Evolutionary conservation across 2,888 invertebrate genomes (phyloP).

Genomic region (Meteorus cinctellus): DNA sequence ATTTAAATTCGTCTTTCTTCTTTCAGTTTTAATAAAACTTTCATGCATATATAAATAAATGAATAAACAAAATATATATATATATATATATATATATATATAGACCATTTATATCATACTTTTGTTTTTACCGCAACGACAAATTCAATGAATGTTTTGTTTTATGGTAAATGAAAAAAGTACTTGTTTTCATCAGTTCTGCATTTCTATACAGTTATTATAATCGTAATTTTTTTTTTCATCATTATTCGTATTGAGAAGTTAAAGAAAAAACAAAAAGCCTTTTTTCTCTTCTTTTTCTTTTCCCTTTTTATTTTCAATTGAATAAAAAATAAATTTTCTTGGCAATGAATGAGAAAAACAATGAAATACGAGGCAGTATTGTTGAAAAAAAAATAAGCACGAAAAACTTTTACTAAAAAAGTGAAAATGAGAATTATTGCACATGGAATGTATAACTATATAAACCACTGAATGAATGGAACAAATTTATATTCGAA

Average conservation of each 20-base stretch:
- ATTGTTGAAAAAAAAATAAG: no score
- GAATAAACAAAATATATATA: no score
- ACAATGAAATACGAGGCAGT: not conserved
- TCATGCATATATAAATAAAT: no score
- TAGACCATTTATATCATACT: not conserved
- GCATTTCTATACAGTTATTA: not conserved
- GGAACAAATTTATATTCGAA: not conserved
- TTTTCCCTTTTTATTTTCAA: not conserved
- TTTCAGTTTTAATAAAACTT: no score
- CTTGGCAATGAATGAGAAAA: not conserved
- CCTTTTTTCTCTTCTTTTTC: not conserved
- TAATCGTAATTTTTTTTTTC: not conserved
- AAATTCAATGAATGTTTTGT: not conserved
- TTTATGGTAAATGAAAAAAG: not conserved
- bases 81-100: not conserved
- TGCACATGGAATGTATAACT: not conserved
- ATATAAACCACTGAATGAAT: not conserved
- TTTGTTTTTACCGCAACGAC: conserved; percentile 14
- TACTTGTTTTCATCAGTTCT: not conserved
- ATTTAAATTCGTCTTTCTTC: no score
- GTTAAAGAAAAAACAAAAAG: not conserved
- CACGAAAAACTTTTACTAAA: not conserved
- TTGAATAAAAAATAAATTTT: conserved; percentile 12
- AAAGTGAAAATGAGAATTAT: not conserved
- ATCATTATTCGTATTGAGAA: not conserved